A percentile compares a stretch with the other conserved stretches of the same genome.
These are phyloP conservation scores for Tauraco hartlaubi DNA, from an alignment of 2,797 vertebrate genomes.

Conservation along the genomic window DNA sequence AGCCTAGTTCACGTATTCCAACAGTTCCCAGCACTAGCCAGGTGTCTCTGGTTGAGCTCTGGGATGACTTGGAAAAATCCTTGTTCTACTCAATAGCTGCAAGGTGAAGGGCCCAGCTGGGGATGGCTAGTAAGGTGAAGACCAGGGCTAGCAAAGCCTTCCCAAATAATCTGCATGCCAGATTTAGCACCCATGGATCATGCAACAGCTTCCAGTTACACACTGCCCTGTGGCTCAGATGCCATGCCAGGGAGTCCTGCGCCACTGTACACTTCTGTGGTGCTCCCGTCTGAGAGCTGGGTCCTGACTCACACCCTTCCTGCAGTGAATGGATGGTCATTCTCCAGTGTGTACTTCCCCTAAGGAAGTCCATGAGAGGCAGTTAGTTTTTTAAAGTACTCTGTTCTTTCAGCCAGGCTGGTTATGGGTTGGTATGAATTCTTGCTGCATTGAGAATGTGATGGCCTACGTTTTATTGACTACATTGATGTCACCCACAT, in stretches of 20 bases:
- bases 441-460: neutral
- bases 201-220: neutral
- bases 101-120: neutral
- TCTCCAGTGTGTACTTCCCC: neutral
- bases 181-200: neutral
- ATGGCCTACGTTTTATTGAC: neutral
- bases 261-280: neutral
- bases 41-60: neutral
- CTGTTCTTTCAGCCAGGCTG: neutral
- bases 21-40: neutral
- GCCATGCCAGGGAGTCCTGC: neutral
- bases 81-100: neutral
- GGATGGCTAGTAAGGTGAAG: neutral
- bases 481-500: neutral
- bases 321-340: neutral
- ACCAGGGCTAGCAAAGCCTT: neutral
- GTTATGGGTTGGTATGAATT: neutral
- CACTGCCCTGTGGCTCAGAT: fast-evolving
- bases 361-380: neutral
- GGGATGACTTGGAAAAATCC: neutral
- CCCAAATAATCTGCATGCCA: fast-evolving
- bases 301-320: neutral
- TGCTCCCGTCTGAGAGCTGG: neutral
- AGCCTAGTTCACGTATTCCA: neutral
- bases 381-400: neutral